Evolutionary conservation across 1,140 invertebrate genomes (phyloP), one percentile per base, ranked within the genome.

Genomic region (Platorchestia sp.): DNA sequence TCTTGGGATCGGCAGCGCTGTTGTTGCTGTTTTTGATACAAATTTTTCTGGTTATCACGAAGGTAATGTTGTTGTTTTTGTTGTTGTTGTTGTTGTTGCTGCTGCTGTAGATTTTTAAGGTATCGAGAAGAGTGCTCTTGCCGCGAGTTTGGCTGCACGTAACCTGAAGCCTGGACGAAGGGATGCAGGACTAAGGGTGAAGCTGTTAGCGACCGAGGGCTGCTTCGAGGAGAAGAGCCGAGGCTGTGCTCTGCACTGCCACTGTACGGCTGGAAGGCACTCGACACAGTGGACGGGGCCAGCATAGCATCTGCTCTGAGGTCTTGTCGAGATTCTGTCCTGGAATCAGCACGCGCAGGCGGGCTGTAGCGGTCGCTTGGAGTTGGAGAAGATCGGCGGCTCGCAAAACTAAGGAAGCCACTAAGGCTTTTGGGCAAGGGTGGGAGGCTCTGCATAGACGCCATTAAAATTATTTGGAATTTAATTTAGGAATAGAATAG

Each of bases 231-330:
- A 19, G 91, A 93, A 22, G 91, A 44, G 40, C 95, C 95, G 40
- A 47, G 42, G 47, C 45, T 47, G 19, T 45, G 45, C 43, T 91
- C 90, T 43, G 95, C 90, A 6, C 96, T 95, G 95, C 96, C 96
- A 95, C 96, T 96, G 45, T 96, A 96, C 42, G 96, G 96, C 86
- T 96, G 96, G 91, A 96, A 96, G 43, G 96, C 96, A 95, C 96
- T 96, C 0, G 96, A 96, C 43, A 96, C 96, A 91, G 96, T 95
- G 47, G 96, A 96, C 75, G 96, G 95, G 44, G 95, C 95, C 40
- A 96, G 95, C 44, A 96, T 95, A 43, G 96, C 96, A 45, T 96
- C 96, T 0, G 95, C 95, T n/a, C 96, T 95, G 19, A 95, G 95
- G 43, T 96, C 96, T 87, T 95, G 95, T 7, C 96, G 95, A 36